phyloP scores from a whole-genome alignment of 2,113 vertebrate genomes.

The Sylvietta virens region DNA sequence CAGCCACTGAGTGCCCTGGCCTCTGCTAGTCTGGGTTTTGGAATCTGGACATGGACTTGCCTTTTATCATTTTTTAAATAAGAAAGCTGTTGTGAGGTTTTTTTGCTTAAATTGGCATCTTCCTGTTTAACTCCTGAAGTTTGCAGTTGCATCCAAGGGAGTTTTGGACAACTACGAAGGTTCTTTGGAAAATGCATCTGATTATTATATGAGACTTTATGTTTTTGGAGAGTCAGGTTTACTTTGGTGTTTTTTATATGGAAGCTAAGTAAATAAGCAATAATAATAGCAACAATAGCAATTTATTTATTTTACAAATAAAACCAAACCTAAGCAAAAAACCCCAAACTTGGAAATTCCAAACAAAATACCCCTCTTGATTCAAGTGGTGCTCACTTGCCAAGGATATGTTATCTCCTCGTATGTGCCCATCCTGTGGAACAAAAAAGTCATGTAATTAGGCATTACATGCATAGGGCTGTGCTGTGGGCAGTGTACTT shows the following conservation, averaged over 20 bases:
- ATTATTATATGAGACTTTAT: background rate
- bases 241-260: background rate
- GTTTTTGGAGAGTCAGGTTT: background rate
- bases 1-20: background rate
- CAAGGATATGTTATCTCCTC: background rate
- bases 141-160: background rate
- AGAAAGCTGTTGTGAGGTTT: background rate
- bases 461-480: background rate
- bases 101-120: background rate
- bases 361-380: background rate
- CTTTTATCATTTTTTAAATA: background rate
- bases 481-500: slow-evolving; percentile 6
- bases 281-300: background rate
- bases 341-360: background rate
- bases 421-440: background rate
- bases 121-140: background rate
- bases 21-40: background rate
- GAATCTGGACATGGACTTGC: background rate
- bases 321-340: background rate
- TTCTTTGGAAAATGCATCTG: background rate
- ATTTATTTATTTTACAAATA: background rate
- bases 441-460: background rate
- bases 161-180: background rate
- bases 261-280: background rate
- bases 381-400: background rate